Evolutionary conservation across 2,113 vertebrate genomes (phyloP).

Genomic region (Notarius lentiginosus): DNA sequence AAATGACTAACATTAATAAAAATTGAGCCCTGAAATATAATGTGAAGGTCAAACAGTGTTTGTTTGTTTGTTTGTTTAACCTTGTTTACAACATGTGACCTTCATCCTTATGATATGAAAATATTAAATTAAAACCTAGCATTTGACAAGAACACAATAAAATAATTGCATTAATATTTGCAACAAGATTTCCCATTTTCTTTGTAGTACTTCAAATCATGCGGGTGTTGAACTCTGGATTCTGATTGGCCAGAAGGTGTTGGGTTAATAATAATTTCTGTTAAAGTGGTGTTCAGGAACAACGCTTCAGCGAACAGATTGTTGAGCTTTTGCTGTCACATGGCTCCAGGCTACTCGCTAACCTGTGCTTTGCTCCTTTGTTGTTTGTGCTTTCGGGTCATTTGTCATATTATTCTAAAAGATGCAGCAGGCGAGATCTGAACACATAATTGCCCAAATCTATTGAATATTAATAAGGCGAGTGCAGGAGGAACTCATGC

Average conservation of each 20-base stretch:
- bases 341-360: slow-evolving; percentile 15
- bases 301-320: slow-evolving; percentile 1
- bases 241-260: background rate
- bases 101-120: no score
- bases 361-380: slow-evolving; percentile 19
- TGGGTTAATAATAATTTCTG: background rate
- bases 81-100: no score
- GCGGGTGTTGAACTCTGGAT: background rate
- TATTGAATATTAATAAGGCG: slow-evolving; percentile 53
- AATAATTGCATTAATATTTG: background rate
- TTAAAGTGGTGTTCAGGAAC: background rate
- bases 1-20: no score
- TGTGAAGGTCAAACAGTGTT: no score
- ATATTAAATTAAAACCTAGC: no score
- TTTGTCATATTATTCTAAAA: slow-evolving; percentile 44
- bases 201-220: background rate
- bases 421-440: slow-evolving; percentile 38
- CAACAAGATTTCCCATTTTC: no score
- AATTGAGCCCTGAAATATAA: background rate
- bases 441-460: slow-evolving; percentile 48
- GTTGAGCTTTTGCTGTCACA: slow-evolving; percentile 1
- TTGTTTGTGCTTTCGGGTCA: slow-evolving; percentile 41
- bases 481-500: slow-evolving; percentile 17
- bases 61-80: no score
- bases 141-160: background rate